Evolutionary conservation across 2,113 vertebrate species (phyloP).

Genomic region (Sinocyclocheilus grahami): DNA sequence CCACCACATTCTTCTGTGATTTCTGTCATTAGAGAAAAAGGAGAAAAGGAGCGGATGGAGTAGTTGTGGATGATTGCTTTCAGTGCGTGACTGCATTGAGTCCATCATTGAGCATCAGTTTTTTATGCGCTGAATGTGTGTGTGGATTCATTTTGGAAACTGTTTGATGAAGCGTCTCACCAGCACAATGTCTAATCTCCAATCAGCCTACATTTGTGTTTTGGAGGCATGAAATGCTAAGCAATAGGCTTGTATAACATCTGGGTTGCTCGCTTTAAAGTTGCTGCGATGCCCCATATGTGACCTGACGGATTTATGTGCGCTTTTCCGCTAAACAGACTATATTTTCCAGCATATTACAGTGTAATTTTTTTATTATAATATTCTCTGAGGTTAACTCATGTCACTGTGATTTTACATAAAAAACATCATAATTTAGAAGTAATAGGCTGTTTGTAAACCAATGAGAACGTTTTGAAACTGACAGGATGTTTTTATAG

Average conservation of each 20-base stretch:
- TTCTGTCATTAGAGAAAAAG: background rate
- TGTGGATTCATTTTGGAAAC: background rate
- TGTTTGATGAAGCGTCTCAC: background rate
- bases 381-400: no score
- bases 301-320: background rate
- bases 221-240: background rate
- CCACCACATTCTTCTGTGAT: background rate
- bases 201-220: conserved; percentile 6
- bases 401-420: no score
- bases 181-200: conserved; percentile 12
- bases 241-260: background rate
- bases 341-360: background rate
- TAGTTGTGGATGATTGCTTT: background rate
- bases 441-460: no score
- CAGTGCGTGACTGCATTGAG: background rate
- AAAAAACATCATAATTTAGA: no score
- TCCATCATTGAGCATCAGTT: background rate
- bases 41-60: background rate
- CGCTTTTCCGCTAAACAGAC: background rate
- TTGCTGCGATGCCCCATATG: background rate
- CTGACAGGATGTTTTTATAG: no score
- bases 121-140: background rate
- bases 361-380: background rate
- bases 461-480: no score
- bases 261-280: background rate